These are phyloP conservation scores for Globodera rostochiensis DNA, from an alignment of 1,140 invertebrate genomes.

Conservation along the genomic window DNA sequence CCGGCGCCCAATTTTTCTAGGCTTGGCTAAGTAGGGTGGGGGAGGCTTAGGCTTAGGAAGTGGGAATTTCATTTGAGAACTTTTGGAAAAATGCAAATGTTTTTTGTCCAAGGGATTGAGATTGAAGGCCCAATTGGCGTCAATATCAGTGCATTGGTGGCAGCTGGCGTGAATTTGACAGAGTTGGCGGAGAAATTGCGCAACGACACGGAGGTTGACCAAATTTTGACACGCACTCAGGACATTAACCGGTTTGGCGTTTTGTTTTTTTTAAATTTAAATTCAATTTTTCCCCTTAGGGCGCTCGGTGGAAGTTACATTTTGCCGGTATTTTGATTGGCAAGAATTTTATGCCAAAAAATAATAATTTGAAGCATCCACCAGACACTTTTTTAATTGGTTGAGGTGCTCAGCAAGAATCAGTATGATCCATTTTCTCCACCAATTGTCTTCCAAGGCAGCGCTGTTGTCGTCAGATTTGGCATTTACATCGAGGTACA, in stretches of 20 bases:
- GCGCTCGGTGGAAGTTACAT: conserved; percentile 62
- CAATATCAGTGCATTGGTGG: conserved; percentile 60
- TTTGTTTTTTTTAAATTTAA: conserved; percentile 8
- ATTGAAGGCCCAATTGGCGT: conserved; percentile 65
- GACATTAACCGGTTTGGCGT: conserved; percentile 46
- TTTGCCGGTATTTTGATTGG: conserved; percentile 37
- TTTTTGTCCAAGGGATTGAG: conserved; percentile 48
- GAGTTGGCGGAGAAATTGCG: conserved; percentile 62
- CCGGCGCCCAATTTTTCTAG: background rate
- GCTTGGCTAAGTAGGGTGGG: background rate
- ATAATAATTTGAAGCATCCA: background rate
- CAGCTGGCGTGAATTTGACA: conserved; percentile 63
- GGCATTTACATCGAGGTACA: conserved; percentile 63
- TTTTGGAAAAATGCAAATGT: background rate
- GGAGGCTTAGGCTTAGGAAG: background rate
- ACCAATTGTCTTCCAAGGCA: conserved; percentile 64
- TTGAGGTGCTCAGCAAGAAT: conserved; percentile 59
- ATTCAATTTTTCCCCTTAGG: conserved; percentile 30
- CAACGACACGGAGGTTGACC: conserved; percentile 65
- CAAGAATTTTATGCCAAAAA: no score
- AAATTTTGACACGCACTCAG: conserved; percentile 58
- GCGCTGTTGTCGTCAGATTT: conserved; percentile 60
- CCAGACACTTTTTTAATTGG: no score
- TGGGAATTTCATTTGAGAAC: background rate
- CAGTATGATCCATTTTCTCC: conserved; percentile 64